Evolutionary conservation across 2,113 vertebrate species (phyloP).

Genomic region (Platycercus adscitus): DNA sequence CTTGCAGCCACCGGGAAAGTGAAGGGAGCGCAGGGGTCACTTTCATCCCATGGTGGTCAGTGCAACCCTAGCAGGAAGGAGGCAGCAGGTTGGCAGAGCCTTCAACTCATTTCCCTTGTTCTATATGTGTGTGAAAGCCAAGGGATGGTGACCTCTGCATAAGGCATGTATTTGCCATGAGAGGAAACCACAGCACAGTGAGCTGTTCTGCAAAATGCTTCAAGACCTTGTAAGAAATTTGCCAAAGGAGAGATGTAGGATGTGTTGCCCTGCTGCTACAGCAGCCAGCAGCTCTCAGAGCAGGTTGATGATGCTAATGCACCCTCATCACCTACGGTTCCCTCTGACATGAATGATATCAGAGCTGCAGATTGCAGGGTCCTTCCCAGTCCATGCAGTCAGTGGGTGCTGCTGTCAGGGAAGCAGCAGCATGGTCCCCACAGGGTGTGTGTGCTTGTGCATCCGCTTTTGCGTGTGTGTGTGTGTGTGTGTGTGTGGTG

Average conservation of each 20-base stretch:
- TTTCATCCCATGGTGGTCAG: not conserved
- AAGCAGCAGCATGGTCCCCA: not conserved
- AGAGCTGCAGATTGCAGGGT: not conserved
- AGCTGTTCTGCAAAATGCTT: not conserved
- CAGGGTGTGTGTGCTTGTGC: not conserved
- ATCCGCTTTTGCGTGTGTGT: not conserved
- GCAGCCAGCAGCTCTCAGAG: not conserved
- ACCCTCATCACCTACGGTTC: not conserved
- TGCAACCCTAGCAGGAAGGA: not conserved
- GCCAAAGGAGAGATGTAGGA: not conserved
- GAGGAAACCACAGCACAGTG: not conserved
- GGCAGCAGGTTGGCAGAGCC: not conserved
- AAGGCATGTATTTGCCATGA: not conserved
- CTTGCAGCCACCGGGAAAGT: not conserved
- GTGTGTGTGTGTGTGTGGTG: not conserved
- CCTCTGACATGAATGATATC: not conserved
- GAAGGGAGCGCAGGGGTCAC: not conserved
- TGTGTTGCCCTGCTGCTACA: not conserved
- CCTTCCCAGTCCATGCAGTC: accelerated
- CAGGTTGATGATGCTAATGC: not conserved
- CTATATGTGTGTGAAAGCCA: not conserved
- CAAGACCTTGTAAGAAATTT: not conserved
- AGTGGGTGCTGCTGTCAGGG: not conserved
- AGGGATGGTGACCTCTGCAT: not conserved
- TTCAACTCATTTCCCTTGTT: not conserved